Conservation (phyloP, 2,888 invertebrate genomes). For the Hylaea fasciaria region DNA sequence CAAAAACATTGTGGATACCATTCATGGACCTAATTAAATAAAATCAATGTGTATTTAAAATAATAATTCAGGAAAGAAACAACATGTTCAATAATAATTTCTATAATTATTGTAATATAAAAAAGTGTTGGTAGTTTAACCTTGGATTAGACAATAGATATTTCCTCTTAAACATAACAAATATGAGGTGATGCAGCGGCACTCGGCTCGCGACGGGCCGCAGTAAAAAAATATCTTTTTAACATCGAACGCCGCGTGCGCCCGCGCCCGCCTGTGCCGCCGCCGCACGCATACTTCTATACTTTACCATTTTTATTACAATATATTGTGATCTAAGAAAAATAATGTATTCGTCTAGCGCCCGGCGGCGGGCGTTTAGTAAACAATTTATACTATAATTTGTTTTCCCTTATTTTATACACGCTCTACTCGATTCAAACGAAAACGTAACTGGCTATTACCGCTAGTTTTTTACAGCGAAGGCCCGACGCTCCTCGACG, state of each 20-base stretch:
- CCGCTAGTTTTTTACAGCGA: conserved; percentile 51
- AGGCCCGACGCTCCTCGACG: conserved; percentile 57
- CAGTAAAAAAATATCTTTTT: conserved; percentile 81
- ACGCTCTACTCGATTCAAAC: conserved; percentile 69
- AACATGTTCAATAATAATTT: conserved; percentile 83
- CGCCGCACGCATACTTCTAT: conserved; percentile 65
- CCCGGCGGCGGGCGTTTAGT: conserved; percentile 73
- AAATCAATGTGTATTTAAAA: not conserved
- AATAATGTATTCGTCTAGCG: conserved; percentile 84
- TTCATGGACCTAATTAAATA: not conserved
- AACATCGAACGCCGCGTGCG: conserved; percentile 54
- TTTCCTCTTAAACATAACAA: conserved; percentile 85
- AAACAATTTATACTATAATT: conserved; percentile 83
- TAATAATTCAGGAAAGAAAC: conserved; percentile 54
- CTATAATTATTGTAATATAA: conserved; percentile 86
- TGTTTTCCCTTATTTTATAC: conserved; percentile 74
- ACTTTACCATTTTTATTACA: conserved; percentile 80
- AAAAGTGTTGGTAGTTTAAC: conserved; percentile 85
- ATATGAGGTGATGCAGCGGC: conserved; percentile 60
- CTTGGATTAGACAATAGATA: conserved; percentile 85
- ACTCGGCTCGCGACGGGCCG: conserved; percentile 36
- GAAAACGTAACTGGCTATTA: conserved; percentile 56
- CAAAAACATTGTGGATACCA: too few relatives aligned
- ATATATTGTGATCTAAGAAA: conserved; percentile 85
- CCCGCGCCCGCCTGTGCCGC: conserved; percentile 42